Base-by-base conservation (phyloP, 1,140 invertebrate genomes). In the Eubasilissa regina region DNA sequence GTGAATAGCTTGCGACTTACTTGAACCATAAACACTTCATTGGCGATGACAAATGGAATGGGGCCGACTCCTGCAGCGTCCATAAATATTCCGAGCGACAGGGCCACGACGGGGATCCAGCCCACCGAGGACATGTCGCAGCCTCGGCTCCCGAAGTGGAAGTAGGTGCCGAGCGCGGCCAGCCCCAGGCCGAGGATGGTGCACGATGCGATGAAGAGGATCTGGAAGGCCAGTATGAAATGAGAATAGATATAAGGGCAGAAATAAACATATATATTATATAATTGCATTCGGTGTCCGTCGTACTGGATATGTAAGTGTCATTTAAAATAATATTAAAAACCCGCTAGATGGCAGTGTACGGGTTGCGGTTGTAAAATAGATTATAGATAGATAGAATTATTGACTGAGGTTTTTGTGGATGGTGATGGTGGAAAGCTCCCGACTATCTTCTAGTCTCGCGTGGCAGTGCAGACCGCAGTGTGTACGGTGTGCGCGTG, bases 1-100 rank as follows among this genome's bases (percentile, higher is more conserved):
- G n/a, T n/a, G n/a, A n/a, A n/a, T n/a, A n/a, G n/a, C n/a, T n/a
- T n/a, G n/a, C n/a, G n/a, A n/a, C 75, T 78, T 21, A 87, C 86
- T 81, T 86, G 86, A 0, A 83, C 78, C 13, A 86, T 85, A 62
- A 87, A 84, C 0, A 87, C 78, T 56, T 87, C 86, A 0, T 85
- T 83, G 0, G 85, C n/a, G 11, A 87, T 83, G 0, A 87, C 76
- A 53, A 85, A 87, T 19, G 85, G 85, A 0, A 87, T 44, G n/a
- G n/a, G n/a, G n/a, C n/a, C n/a, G n/a, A n/a, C n/a, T n/a, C n/a
- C n/a, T n/a, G n/a, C n/a, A n/a, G n/a, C n/a, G n/a, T n/a, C n/a
- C n/a, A n/a, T n/a, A n/a, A n/a, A n/a, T n/a, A n/a, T n/a, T n/a
- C n/a, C n/a, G n/a, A n/a, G n/a, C n/a, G n/a, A n/a, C n/a, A n/a